These are phyloP conservation scores for Meloidogyne hapla DNA, from an alignment of 1,140 invertebrate species.

Conservation along the genomic window DNA sequence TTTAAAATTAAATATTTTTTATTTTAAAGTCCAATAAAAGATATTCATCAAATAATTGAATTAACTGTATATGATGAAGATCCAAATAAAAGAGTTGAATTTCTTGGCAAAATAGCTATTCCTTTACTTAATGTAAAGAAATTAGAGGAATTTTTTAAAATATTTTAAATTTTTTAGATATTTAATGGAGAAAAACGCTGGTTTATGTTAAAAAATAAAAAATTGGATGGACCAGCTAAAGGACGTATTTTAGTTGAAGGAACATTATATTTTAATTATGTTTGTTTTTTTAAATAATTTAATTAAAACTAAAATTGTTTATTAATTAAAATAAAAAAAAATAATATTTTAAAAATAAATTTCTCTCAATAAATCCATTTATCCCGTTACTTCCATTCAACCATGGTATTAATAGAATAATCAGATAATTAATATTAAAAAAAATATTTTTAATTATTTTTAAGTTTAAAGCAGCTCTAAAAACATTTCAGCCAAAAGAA, in stretches of 20 bases:
- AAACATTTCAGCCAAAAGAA: constrained; percentile 91
- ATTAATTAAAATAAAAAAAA: no score
- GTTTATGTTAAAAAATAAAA: constrained; percentile 95
- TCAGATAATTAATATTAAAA: not conserved
- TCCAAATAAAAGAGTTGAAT: constrained; percentile 94
- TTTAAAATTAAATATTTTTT: not conserved
- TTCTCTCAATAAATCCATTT: no score
- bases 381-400: no score
- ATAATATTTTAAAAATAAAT: no score
- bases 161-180: constrained; percentile 69
- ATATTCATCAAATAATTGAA: constrained; percentile 91
- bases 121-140: constrained; percentile 72
- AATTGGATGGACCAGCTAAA: constrained; percentile 81
- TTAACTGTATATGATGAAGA: constrained; percentile 98
- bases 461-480: constrained; percentile 77
- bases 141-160: not conserved
- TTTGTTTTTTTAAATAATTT: constrained; percentile 66
- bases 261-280: constrained; percentile 85
- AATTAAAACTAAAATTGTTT: not conserved
- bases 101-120: constrained; percentile 87
- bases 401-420: no score
- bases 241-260: constrained; percentile 91
- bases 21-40: constrained; percentile 81
- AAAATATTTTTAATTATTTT: constrained; percentile 61
- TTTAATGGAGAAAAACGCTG: constrained; percentile 86